Conservation (phyloP, 2,797 vertebrate genomes). For the Pipistrellus pipistrellus region DNA sequence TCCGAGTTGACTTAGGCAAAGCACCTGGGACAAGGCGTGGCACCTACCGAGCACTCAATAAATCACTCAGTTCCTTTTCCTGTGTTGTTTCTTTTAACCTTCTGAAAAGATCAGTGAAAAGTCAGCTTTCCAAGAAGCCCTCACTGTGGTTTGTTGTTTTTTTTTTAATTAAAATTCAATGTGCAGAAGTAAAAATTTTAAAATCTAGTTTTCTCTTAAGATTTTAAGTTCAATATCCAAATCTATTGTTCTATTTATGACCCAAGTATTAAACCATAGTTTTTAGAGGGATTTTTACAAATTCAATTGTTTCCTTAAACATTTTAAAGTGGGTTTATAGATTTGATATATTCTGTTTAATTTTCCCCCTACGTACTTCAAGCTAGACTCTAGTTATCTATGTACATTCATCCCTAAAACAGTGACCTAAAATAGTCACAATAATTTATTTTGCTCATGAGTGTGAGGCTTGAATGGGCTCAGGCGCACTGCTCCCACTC, state of each 20-base stretch:
- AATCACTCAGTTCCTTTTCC: neutral
- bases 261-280: neutral
- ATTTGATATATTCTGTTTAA: slow-evolving; percentile 26
- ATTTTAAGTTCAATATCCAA: slow-evolving; percentile 19
- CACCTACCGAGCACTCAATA: neutral
- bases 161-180: neutral
- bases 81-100: slow-evolving; percentile 28
- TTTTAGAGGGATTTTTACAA: slow-evolving; percentile 40
- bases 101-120: neutral
- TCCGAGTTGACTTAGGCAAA: neutral
- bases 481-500: accelerated
- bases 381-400: neutral
- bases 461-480: neutral
- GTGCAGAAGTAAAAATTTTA: slow-evolving; percentile 1
- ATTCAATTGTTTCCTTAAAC: neutral
- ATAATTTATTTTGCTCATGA: neutral
- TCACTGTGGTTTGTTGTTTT: neutral
- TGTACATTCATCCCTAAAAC: neutral
- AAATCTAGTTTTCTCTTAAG: slow-evolving; percentile 9
- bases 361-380: neutral
- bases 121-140: neutral
- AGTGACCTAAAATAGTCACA: neutral
- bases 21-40: neutral
- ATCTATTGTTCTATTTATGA: slow-evolving; percentile 34
- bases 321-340: slow-evolving; percentile 48